These are phyloP conservation scores for Leptestheria dahalacensis DNA, from an alignment of 1,140 invertebrate species.

Conservation along the genomic window DNA sequence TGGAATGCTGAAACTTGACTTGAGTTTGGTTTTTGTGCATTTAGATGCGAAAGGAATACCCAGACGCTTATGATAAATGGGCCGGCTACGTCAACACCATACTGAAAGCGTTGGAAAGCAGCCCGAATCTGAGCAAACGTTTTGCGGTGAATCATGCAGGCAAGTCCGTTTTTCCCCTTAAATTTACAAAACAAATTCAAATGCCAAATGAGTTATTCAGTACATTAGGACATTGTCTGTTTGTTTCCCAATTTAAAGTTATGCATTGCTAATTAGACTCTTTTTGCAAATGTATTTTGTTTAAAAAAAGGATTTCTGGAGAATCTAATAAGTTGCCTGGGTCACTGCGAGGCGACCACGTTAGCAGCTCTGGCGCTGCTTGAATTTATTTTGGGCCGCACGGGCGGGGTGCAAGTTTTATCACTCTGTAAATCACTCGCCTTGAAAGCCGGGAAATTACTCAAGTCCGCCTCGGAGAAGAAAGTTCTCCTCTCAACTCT, in stretches of 20 bases:
- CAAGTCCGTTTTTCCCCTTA: too few relatives aligned
- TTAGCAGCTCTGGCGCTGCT: background rate
- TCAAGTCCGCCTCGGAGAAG: background rate
- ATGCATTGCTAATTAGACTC: background rate
- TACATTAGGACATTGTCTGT: too few relatives aligned
- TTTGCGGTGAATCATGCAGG: too few relatives aligned
- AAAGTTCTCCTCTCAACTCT: background rate
- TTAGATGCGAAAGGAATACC: background rate
- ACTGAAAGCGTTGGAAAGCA: background rate
- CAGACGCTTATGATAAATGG: background rate
- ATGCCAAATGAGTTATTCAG: too few relatives aligned
- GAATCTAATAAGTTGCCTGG: background rate
- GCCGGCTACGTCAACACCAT: background rate
- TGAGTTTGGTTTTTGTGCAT: background rate
- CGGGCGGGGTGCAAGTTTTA: background rate
- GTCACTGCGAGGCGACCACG: background rate
- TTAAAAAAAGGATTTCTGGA: background rate
- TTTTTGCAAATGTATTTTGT: background rate
- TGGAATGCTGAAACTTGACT: background rate
- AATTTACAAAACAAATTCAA: too few relatives aligned
- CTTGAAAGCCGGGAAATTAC: background rate
- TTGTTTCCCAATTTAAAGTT: too few relatives aligned
- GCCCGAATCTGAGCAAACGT: too few relatives aligned
- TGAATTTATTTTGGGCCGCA: background rate
- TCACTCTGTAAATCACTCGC: background rate